phyloP scores from a whole-genome alignment of 2,113 vertebrate species.

The Apodemus speciosus region DNA sequence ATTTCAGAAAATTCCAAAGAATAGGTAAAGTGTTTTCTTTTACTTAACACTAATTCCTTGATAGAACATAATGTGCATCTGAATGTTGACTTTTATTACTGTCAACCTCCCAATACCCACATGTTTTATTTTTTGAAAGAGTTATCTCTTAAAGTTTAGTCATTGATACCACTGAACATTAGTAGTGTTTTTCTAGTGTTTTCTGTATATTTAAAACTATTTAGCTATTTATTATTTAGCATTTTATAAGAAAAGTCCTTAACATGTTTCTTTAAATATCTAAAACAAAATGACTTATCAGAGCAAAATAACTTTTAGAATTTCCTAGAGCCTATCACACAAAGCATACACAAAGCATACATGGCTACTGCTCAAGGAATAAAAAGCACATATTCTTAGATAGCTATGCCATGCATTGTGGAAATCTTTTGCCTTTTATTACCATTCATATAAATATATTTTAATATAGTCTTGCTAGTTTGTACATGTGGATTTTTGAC shows the following conservation, averaged over 20 bases:
- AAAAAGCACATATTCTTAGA: constrained; percentile 10
- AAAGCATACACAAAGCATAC: not conserved
- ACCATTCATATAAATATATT: not conserved
- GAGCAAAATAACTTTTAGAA: not conserved
- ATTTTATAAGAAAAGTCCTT: constrained; percentile 13
- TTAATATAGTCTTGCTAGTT: not conserved
- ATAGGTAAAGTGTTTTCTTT: not conserved
- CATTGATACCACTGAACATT: not conserved
- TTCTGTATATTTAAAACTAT: not conserved
- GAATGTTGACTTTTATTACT: not conserved
- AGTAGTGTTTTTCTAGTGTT: not conserved
- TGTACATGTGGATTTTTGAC: not conserved
- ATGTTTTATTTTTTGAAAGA: not conserved
- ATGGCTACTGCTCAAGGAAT: not conserved
- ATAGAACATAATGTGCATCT: not conserved
- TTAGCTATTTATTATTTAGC: not conserved
- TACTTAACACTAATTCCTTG: not conserved
- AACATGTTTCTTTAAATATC: not conserved
- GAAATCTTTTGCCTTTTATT: rapidly evolving
- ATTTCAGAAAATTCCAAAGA: not conserved
- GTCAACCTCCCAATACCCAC: not conserved
- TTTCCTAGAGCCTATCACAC: not conserved
- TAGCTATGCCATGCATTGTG: not conserved
- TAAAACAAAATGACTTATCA: constrained; percentile 37
- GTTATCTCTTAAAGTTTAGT: not conserved